Percentiles rank a stretch among this genome's conserved stretches.
These are phyloP conservation scores for Diarsia dahlii DNA, from an alignment of 2,888 invertebrate species.

Conservation along the genomic window DNA sequence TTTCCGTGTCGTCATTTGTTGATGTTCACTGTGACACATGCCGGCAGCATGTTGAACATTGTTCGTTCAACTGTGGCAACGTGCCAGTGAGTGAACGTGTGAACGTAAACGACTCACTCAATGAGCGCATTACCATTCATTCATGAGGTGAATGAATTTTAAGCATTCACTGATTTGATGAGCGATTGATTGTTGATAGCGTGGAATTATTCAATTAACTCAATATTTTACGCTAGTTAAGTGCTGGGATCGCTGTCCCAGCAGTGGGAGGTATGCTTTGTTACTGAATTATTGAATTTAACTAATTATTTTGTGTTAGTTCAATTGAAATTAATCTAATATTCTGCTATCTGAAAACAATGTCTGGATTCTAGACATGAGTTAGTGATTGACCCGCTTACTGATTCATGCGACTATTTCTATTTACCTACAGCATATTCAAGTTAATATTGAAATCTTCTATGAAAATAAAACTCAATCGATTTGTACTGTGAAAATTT, in stretches of 20 bases:
- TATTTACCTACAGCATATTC: background rate
- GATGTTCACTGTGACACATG: constrained; percentile 20
- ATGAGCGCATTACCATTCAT: constrained; percentile 12
- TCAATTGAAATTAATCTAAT: background rate
- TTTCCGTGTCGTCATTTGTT: constrained; percentile 11
- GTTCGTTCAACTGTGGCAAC: constrained; percentile 14
- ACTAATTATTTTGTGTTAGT: background rate
- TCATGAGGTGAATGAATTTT: background rate
- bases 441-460: background rate
- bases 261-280: background rate
- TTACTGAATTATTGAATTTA: background rate
- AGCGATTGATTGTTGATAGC: background rate
- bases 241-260: background rate
- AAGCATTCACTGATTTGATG: background rate
- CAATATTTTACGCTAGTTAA: background rate
- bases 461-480: background rate
- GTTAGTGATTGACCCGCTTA: background rate
- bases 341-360: background rate
- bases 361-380: background rate
- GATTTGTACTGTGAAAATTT: background rate
- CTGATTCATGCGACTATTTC: background rate
- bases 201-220: background rate
- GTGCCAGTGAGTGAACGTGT: background rate
- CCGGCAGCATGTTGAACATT: constrained; percentile 9
- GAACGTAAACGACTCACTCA: constrained; percentile 14